Evolutionary conservation across 1,140 invertebrate genomes (phyloP).

Genomic region (Drosophila micromelanica): DNA sequence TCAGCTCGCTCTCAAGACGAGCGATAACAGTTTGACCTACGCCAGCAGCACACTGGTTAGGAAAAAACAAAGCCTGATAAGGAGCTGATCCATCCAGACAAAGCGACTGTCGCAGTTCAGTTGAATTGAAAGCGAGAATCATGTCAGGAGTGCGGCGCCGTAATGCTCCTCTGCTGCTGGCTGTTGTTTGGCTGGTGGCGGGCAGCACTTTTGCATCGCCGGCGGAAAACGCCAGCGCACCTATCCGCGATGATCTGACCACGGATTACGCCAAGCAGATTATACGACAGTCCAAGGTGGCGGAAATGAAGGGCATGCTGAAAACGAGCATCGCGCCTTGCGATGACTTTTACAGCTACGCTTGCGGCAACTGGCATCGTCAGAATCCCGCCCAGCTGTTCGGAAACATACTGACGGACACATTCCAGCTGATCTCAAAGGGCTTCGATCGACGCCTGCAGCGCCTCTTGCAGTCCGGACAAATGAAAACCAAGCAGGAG

Average conservation of each 20-base stretch:
- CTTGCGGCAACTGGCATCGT: conserved; percentile 88
- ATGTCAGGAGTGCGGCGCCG: conserved; percentile 43
- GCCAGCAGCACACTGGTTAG: conserved; percentile 20
- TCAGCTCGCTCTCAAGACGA: conserved; percentile 4
- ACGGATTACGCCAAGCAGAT: conserved; percentile 56
- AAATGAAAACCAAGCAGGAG: conserved; percentile 38
- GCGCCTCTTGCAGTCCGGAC: conserved; percentile 35
- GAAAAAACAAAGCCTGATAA: conserved; percentile 51
- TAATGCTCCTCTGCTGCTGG: conserved; percentile 16
- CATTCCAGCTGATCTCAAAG: conserved; percentile 49
- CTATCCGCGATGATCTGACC: conserved; percentile 48
- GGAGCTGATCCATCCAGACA: conserved; percentile 10
- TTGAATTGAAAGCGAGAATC: conserved; percentile 33
- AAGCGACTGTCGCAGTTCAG: conserved; percentile 35
- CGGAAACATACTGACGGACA: conserved; percentile 51
- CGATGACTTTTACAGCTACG: conserved; percentile 87
- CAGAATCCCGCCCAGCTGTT: conserved; percentile 66
- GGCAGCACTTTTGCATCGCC: conserved; percentile 13
- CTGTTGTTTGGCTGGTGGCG: not conserved
- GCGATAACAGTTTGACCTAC: conserved; percentile 61
- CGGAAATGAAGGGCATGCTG: conserved; percentile 77
- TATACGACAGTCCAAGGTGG: conserved; percentile 53
- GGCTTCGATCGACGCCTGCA: conserved; percentile 57
- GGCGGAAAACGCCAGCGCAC: not conserved
- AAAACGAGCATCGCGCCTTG: conserved; percentile 86